These are phyloP conservation scores for Oreotrochilus melanogaster DNA, from an alignment of 2,113 vertebrate species.

Conservation along the genomic window DNA sequence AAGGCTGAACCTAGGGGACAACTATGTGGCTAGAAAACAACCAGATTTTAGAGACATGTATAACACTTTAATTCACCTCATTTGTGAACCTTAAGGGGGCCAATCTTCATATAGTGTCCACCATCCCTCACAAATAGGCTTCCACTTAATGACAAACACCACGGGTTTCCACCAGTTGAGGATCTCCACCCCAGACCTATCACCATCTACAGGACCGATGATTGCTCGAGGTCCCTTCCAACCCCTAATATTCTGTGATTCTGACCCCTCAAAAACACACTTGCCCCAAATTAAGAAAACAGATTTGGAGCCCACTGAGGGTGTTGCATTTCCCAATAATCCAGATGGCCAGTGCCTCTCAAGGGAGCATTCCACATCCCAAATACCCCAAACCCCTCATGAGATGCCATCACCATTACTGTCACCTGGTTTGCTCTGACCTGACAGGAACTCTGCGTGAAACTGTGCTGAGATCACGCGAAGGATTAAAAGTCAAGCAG, in stretches of 20 bases:
- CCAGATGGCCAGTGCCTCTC: not conserved
- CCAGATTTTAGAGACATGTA: not conserved
- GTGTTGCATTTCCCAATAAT: not conserved
- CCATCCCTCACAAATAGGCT: not conserved
- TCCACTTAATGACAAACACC: not conserved
- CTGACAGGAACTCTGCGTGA: not conserved
- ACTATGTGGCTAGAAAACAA: not conserved
- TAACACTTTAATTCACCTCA: not conserved
- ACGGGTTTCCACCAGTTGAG: not conserved
- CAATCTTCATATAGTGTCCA: not conserved
- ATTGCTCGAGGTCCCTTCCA: too few relatives aligned
- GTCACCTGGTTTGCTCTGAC: not conserved
- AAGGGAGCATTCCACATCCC: not conserved
- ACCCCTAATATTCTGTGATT: too few relatives aligned
- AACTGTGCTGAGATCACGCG: not conserved
- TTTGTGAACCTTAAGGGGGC: not conserved
- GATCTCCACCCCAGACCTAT: not conserved
- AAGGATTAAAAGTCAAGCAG: not conserved
- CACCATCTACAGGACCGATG: not conserved
- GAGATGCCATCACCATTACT: not conserved
- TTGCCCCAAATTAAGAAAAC: not conserved
- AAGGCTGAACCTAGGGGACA: not conserved
- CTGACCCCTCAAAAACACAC: not conserved
- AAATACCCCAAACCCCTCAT: accelerated
- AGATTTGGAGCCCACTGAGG: not conserved